Percentiles rank a stretch among this genome's conserved stretches.
These are phyloP conservation scores for Antrozous pallidus DNA, from an alignment of 2,797 vertebrate species.

Conservation along the genomic window DNA sequence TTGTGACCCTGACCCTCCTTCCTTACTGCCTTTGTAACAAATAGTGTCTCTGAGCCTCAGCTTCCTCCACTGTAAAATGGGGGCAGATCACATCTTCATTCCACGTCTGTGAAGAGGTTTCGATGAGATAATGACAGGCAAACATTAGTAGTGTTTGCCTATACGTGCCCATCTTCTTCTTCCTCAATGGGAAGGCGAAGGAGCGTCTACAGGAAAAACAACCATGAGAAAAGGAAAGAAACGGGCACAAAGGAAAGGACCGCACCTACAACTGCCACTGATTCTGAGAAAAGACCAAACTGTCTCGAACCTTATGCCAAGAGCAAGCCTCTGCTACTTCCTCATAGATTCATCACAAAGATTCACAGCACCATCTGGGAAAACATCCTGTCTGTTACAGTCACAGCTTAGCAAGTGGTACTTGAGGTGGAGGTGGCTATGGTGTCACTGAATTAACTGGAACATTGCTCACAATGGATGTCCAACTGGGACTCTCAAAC, in stretches of 20 bases:
- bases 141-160: background rate
- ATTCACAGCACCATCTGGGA: background rate
- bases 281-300: background rate
- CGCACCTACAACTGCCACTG: background rate
- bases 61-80: background rate
- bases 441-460: background rate
- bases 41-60: background rate
- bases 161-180: background rate
- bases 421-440: background rate
- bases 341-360: background rate
- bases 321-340: background rate
- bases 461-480: background rate
- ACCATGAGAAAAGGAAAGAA: background rate
- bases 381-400: background rate
- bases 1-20: background rate
- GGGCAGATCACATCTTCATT: background rate
- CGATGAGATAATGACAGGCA: background rate
- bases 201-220: background rate
- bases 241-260: background rate
- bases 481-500: background rate
- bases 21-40: background rate
- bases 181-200: background rate
- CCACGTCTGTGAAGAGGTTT: background rate
- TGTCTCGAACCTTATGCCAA: background rate
- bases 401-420: background rate